Evolutionary conservation across 2,888 invertebrate species (phyloP).

Genomic region (Saturnia pavonia): DNA sequence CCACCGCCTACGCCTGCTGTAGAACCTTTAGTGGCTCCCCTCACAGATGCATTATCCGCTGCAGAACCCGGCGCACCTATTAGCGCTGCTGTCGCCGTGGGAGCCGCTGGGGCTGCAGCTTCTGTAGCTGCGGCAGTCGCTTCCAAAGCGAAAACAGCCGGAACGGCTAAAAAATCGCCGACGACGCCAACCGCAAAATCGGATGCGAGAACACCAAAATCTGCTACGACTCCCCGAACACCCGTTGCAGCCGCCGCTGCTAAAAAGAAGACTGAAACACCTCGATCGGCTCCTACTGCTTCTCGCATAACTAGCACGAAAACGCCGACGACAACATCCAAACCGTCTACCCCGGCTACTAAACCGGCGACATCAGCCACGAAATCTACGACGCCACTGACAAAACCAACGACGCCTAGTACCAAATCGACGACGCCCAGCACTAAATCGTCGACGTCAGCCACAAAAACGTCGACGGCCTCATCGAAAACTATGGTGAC

Average conservation of each 20-base stretch:
- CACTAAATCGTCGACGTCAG: constrained; percentile 33
- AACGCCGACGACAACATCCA: constrained; percentile 37
- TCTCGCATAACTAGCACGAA: constrained; percentile 39
- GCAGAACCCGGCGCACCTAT: constrained; percentile 42
- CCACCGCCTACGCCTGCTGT: constrained; percentile 48
- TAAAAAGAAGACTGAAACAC: constrained; percentile 54
- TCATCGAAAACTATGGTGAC: constrained; percentile 36
- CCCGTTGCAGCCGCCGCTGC: constrained; percentile 33
- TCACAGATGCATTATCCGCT: constrained; percentile 35
- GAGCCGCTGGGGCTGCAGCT: constrained; percentile 41
- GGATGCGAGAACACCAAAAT: constrained; percentile 45
- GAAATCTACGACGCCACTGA: constrained; percentile 37
- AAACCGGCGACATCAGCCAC: constrained; percentile 31
- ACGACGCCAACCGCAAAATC: constrained; percentile 47
- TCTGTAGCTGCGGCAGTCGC: constrained; percentile 37
- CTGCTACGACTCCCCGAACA: constrained; percentile 44
- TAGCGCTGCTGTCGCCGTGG: constrained; percentile 51
- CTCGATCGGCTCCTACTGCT: constrained; percentile 39
- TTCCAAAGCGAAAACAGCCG: constrained; percentile 35
- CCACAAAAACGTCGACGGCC: constrained; percentile 30
- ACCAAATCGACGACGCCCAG: constrained; percentile 27
- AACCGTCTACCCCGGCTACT: constrained; percentile 33
- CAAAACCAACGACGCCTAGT: constrained; percentile 36
- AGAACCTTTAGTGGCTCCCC: constrained; percentile 36
- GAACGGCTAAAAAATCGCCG: constrained; percentile 47